Evolutionary conservation across 1,140 invertebrate species (phyloP), one percentile per base, ranked within the genome.

Genomic region (Drosophila lowei): DNA sequence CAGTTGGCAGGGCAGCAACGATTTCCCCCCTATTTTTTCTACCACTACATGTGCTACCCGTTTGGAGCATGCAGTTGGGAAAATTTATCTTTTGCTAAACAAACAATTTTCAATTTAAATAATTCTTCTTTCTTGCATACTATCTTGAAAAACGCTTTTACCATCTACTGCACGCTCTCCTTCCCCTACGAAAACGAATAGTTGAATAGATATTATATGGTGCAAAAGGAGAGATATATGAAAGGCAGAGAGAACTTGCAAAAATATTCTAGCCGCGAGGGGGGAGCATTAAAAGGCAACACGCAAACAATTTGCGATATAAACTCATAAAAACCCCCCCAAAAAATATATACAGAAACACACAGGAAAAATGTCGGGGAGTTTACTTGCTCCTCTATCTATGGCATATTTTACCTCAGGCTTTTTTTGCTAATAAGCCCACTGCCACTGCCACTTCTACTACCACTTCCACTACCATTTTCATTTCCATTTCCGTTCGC

Each of bases 101-200:
- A 81, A 73, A 86, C 70, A 78, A 72, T 72, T 88, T 86, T 81
- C 73, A 86, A 85, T 85, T 85, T 86, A 80, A 86, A 86, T 85
- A 68, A 79, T 85, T 80, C 72, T 46, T 60, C 49, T n/a, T 64
- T 60, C 52, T 11, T 61, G 73, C 73, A 70, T 77, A 11, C 30
- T 34, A 86, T 71, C 81, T 74, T 73, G 58, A 49, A 61, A 72
- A 56, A 47, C 57, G 43, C 34, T 38, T 56, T 77, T 52, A 46
- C 42, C 53, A 44, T 46, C 38, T 55, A 38, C 41, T 11, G 34
- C 34, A 13, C 34, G n/a, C 15, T 52, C 56, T 47, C 11, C 16
- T 54, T 38, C 47, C 38, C 44, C 46, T 42, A 43, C 34, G n/a
- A 38, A 38, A 13, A 13, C 18, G 54, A 54, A 71, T 75, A 67